phyloP scores from a whole-genome alignment of 2,888 invertebrate genomes.

The Dascillus cervinus region DNA sequence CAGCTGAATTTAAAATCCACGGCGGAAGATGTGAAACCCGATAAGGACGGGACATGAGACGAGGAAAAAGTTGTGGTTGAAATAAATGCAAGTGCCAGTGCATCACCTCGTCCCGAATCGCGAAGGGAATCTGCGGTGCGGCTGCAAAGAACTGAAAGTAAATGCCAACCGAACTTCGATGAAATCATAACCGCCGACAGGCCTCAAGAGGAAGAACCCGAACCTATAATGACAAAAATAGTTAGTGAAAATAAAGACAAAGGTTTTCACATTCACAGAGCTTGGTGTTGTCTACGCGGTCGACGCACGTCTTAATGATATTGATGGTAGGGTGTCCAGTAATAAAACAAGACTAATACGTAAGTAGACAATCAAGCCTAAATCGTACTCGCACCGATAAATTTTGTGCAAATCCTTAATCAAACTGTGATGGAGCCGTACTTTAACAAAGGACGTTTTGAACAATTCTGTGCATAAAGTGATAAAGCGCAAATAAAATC shows the following conservation, averaged over 20 bases:
- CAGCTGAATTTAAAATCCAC: slow-evolving; percentile 8
- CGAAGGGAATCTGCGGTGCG: slow-evolving; percentile 5
- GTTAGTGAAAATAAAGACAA: slow-evolving; percentile 24
- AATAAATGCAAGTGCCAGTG: slow-evolving; percentile 30
- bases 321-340: too few relatives aligned
- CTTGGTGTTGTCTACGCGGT: slow-evolving; percentile 47
- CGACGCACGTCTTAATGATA: slow-evolving; percentile 38
- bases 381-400: too few relatives aligned
- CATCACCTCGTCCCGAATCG: slow-evolving; percentile 7
- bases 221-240: slow-evolving; percentile 6
- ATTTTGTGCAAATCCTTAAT: too few relatives aligned
- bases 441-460: too few relatives aligned
- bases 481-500: too few relatives aligned
- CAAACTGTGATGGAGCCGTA: too few relatives aligned
- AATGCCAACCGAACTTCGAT: slow-evolving; percentile 27
- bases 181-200: slow-evolving; percentile 31
- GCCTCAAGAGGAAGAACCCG: slow-evolving; percentile 16
- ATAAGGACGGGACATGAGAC: slow-evolving; percentile 42
- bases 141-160: slow-evolving; percentile 3
- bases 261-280: slow-evolving; percentile 46
- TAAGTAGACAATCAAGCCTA: too few relatives aligned
- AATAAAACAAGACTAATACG: too few relatives aligned
- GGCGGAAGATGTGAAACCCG: slow-evolving; percentile 24
- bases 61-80: slow-evolving; percentile 36
- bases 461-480: too few relatives aligned